phyloP scores from a whole-genome alignment of 2,888 invertebrate genomes.

The Sarcophaga subvicina region DNA sequence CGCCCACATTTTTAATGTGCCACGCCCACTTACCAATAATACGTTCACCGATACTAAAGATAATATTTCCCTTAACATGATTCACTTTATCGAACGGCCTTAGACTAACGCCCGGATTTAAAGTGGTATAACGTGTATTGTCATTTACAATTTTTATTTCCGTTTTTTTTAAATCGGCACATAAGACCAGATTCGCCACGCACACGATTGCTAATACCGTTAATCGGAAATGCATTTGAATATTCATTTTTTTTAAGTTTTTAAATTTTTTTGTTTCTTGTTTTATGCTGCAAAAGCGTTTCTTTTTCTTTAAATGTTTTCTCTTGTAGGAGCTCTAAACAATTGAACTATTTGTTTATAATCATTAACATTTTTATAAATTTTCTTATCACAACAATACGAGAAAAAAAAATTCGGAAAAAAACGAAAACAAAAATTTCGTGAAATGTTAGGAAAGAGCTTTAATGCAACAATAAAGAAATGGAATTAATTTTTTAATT shows the following conservation, averaged over 20 bases:
- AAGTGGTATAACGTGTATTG: constrained; percentile 71
- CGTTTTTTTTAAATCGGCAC: constrained; percentile 74
- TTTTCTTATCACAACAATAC: constrained; percentile 42
- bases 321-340: constrained; percentile 37
- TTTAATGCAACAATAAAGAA: constrained; percentile 26
- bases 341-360: constrained; percentile 57
- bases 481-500: background rate
- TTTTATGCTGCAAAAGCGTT: constrained; percentile 9
- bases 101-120: constrained; percentile 71
- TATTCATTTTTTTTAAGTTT: constrained; percentile 32
- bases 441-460: constrained; percentile 20
- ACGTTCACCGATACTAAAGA: constrained; percentile 76
- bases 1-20: background rate
- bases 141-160: constrained; percentile 75
- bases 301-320: constrained; percentile 43
- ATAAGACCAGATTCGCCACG: constrained; percentile 50
- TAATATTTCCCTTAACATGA: constrained; percentile 78
- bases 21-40: constrained; percentile 74
- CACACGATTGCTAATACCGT: constrained; percentile 38
- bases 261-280: constrained; percentile 27
- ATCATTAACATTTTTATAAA: constrained; percentile 54
- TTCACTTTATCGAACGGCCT: constrained; percentile 73
- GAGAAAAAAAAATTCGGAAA: background rate
- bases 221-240: constrained; percentile 27
- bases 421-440: background rate